phyloP scores from a whole-genome alignment of 1,140 invertebrate genomes.

The Varroa destructor region DNA sequence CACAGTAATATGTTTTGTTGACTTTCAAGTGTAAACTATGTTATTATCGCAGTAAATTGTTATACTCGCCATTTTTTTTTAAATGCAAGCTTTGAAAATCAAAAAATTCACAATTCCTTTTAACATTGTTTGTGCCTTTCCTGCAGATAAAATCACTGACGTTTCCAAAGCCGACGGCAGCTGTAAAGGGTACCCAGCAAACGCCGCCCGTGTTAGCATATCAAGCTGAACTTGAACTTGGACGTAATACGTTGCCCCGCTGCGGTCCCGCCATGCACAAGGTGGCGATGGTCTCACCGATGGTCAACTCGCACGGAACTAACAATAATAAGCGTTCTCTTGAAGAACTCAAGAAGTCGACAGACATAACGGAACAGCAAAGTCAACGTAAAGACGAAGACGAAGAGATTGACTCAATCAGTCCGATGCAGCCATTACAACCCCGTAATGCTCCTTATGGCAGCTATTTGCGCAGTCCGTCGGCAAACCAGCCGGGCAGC shows the following conservation, averaged over 20 bases:
- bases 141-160: constrained; percentile 25
- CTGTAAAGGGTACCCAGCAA: constrained; percentile 63
- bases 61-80: no score
- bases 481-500: no score
- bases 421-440: constrained; percentile 14
- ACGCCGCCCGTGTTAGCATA: constrained; percentile 29
- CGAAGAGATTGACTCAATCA: constrained; percentile 23
- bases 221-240: background rate
- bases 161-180: constrained; percentile 70
- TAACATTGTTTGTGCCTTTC: no score
- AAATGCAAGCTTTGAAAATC: no score
- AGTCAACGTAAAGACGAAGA: constrained; percentile 32
- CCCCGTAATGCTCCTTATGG: constrained; percentile 21
- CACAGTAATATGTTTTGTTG: no score
- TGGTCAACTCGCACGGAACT: constrained; percentile 42
- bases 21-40: no score
- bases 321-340: constrained; percentile 21
- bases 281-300: constrained; percentile 60
- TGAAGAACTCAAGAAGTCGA: constrained; percentile 5
- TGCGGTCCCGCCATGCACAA: constrained; percentile 40
- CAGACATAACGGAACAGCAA: constrained; percentile 28
- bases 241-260: constrained; percentile 11
- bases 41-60: no score
- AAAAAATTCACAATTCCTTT: no score
- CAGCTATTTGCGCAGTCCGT: constrained; percentile 3